phyloP scores from a whole-genome alignment of 1,140 invertebrate species.

The Euura saliciscinereae region DNA sequence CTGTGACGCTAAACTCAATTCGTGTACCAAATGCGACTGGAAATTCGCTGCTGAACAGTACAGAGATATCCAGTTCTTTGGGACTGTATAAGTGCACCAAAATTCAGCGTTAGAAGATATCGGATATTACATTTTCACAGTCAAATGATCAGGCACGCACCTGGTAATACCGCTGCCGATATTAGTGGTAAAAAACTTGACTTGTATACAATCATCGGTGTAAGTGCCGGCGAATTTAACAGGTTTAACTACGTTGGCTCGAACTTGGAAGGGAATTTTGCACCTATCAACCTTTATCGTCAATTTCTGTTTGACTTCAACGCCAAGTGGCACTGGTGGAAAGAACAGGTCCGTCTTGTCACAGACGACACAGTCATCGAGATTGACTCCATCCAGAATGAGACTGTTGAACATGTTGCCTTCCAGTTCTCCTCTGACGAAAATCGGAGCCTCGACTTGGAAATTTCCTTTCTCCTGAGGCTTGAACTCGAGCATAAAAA shows the following conservation, averaged over 20 bases:
- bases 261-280: constrained; percentile 15
- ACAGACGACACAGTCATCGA: constrained; percentile 21
- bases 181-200: constrained; percentile 22
- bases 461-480: constrained; percentile 25
- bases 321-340: constrained; percentile 24
- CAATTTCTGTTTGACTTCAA: constrained; percentile 22
- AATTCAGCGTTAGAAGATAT: too few species aligned
- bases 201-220: constrained; percentile 13
- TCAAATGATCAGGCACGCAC: background rate
- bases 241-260: constrained; percentile 10
- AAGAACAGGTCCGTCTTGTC: constrained; percentile 32
- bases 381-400: constrained; percentile 25
- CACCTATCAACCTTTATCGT: constrained; percentile 23
- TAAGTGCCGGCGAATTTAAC: constrained; percentile 18
- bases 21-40: constrained; percentile 21
- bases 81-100: background rate
- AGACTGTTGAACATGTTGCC: constrained; percentile 31
- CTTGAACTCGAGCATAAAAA: constrained; percentile 27
- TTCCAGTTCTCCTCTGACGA: constrained; percentile 21
- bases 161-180: background rate
- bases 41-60: constrained; percentile 11
- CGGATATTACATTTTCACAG: background rate
- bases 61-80: constrained; percentile 13
- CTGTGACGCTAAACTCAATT: constrained; percentile 18
- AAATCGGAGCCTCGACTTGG: constrained; percentile 27